Base-by-base conservation (phyloP, 2,797 vertebrate species). In the Phrynocephalus forsythii region DNA sequence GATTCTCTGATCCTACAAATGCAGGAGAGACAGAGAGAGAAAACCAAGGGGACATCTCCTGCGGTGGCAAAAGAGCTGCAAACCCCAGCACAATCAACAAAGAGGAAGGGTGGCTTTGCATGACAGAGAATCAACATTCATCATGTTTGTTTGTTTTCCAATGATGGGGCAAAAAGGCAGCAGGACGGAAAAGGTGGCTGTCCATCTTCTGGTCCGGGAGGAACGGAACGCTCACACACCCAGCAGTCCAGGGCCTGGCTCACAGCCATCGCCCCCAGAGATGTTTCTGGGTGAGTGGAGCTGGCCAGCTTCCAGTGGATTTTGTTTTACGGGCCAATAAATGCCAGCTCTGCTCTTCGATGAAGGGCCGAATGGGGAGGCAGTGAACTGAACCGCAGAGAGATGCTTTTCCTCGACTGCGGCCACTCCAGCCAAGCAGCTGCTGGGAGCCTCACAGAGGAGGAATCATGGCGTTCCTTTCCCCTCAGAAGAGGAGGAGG, bases 211-310 rank as follows among this genome's bases (percentile, higher is more conserved):
- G 15, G 4, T 30, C 78, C 8, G 11, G 75, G 44, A 48, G 48
- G 9, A 76, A 11, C 38, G 20, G 71, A 26, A 48, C 26, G 22
- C 48, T 5, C 75, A 24, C 22, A 28, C 5, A 1, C 48, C 44
- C 20, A 38, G 52, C 22, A 0, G 44, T 67, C 52, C 52, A 50
- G n/a, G 20, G 44, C 78, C 24, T 88, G 82, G 87, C 87, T 85
- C 69, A 9, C 24, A 5, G 87, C 83, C 87, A 88, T 75, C 68
- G 30, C 78, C 80, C 44, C 82, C 2, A 60, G 84, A 73, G 56
- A 73, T 88, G 63, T 84, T 88, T 88, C 87, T 67, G 77, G 77
- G 83, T 85, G 83, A 88, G 69, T 75, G 77, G 78, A 81, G 71
- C 71, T 88, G 83, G 87, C 77, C 77, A 67, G 76, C 28, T 85